A percentile compares a stretch with the other conserved stretches of the same genome.
Conservation (phyloP, 2,113 vertebrate genomes). For the Serilophus lunatus region DNA sequence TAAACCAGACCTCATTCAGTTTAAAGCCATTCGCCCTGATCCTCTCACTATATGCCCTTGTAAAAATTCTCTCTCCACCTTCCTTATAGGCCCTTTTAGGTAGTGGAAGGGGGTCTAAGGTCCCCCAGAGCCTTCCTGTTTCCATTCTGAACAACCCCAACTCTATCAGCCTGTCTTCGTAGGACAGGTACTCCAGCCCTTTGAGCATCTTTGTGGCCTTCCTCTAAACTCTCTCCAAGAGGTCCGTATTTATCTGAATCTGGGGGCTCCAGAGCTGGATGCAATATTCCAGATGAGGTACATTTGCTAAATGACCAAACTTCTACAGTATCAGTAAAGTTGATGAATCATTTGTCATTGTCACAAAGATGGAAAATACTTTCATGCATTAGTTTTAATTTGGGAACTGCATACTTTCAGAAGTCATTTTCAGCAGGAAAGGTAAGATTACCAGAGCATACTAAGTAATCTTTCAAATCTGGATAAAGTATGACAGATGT, state of each 20-base stretch:
- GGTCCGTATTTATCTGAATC: neutral
- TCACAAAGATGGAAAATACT: neutral
- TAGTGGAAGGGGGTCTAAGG: neutral
- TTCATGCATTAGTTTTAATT: neutral
- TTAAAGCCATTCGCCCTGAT: neutral
- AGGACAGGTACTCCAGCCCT: neutral
- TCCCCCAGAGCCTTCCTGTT: neutral
- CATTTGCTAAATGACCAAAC: neutral
- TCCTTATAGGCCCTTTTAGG: neutral
- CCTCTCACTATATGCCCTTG: neutral
- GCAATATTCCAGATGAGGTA: neutral
- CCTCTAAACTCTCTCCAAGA: neutral
- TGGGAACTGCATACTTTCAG: neutral
- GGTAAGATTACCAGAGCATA: neutral
- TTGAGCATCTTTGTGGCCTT: neutral
- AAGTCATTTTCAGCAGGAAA: neutral
- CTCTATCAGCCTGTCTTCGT: neutral
- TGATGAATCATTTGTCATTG: neutral
- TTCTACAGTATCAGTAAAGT: neutral
- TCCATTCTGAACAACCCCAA: neutral
- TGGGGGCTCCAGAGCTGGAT: neutral
- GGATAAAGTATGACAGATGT: neutral
- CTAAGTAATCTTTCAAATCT: neutral
- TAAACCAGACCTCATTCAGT: neutral
- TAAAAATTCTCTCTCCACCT: neutral